Evolutionary conservation across 2,113 vertebrate species (phyloP).

Genomic region (Sclerurus mexicanus): DNA sequence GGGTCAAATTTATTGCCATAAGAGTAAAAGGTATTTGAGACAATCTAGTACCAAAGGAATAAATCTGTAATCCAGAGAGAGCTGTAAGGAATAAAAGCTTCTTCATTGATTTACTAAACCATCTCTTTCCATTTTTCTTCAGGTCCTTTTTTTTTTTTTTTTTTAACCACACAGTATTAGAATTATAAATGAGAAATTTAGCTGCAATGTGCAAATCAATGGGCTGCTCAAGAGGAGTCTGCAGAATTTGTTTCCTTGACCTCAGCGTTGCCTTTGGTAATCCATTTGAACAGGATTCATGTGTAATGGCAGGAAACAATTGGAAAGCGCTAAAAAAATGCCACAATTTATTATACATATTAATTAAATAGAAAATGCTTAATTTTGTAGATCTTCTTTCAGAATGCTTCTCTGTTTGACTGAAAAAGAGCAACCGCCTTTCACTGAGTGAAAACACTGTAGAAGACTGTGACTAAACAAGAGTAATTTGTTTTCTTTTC

Average conservation of each 20-base stretch:
- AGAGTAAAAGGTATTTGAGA: background rate
- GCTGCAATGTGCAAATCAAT: background rate
- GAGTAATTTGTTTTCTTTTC: background rate
- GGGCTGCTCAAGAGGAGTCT: background rate
- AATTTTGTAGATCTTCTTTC: slow-evolving; percentile 18
- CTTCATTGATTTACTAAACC: background rate
- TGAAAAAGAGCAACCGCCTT: slow-evolving; percentile 24
- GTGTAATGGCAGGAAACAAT: background rate
- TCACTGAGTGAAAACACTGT: background rate
- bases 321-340: background rate
- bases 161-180: background rate
- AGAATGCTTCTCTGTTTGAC: background rate
- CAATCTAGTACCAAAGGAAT: background rate
- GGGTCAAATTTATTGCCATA: background rate
- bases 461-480: background rate
- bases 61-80: background rate
- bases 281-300: background rate
- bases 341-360: background rate
- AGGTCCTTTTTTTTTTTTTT: background rate
- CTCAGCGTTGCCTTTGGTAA: slow-evolving; percentile 19
- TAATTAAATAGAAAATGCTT: slow-evolving; percentile 16
- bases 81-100: background rate
- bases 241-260: slow-evolving; percentile 29
- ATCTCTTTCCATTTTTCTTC: background rate
- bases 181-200: slow-evolving; percentile 35